Conservation (phyloP, 2,797 vertebrate species). For the Pipistrellus pygmaeus region DNA sequence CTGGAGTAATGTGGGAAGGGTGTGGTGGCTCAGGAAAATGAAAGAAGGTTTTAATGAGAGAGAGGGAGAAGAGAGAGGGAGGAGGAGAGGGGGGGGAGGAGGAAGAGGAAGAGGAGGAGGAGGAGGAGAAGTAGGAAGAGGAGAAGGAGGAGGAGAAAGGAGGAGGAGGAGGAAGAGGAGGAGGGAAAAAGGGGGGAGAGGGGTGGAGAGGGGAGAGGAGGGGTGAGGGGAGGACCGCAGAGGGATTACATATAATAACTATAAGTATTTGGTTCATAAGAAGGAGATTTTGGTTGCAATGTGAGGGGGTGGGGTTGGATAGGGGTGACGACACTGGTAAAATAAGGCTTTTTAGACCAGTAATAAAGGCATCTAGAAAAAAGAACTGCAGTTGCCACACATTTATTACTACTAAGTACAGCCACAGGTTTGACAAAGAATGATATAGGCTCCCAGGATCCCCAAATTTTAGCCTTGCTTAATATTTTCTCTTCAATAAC, state of each 20-base stretch:
- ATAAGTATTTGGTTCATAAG: background rate
- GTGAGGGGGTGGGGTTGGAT: rapidly evolving
- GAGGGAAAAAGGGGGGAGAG: background rate
- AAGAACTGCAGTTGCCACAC: background rate
- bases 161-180: too few relatives aligned
- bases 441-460: too few relatives aligned
- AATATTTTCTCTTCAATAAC: background rate
- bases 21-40: background rate
- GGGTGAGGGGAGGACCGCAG: too few relatives aligned
- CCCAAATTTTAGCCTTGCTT: background rate
- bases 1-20: background rate
- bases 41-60: background rate
- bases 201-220: rapidly evolving
- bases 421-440: background rate
- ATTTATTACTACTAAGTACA: background rate
- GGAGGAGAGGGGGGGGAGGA: rapidly evolving
- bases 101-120: too few relatives aligned
- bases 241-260: background rate
- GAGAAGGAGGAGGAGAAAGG: too few relatives aligned
- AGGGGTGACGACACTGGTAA: too few relatives aligned
- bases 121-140: too few relatives aligned
- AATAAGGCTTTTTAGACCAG: background rate
- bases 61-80: background rate
- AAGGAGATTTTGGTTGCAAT: background rate
- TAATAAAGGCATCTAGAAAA: background rate